Evolutionary conservation across 2,888 invertebrate genomes (phyloP).

Genomic region (Thyatira batis): DNA sequence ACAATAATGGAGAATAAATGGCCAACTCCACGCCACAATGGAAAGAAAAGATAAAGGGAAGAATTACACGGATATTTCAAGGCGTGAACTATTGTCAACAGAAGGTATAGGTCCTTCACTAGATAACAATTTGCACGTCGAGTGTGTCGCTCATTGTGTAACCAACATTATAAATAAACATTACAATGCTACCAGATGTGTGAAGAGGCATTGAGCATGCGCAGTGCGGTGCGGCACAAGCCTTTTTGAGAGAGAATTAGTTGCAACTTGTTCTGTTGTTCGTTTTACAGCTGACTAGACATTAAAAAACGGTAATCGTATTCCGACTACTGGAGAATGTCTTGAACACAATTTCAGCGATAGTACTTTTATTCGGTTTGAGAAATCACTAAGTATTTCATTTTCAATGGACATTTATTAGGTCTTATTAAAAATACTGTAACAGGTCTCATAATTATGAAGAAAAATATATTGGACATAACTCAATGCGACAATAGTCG

Average conservation of each 20-base stretch:
- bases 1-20: slow-evolving; percentile 76
- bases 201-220: slow-evolving; percentile 39
- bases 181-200: slow-evolving; percentile 74
- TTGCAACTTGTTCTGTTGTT: slow-evolving; percentile 28
- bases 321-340: neutral
- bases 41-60: slow-evolving; percentile 68
- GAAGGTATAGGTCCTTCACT: slow-evolving; percentile 49
- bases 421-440: too few relatives aligned
- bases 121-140: slow-evolving; percentile 77
- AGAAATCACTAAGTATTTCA: too few relatives aligned
- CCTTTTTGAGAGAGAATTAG: slow-evolving; percentile 43
- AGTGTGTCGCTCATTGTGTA: slow-evolving; percentile 65
- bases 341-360: neutral
- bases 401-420: too few relatives aligned
- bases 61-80: slow-evolving; percentile 78
- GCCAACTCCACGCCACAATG: slow-evolving; percentile 72
- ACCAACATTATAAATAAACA: slow-evolving; percentile 70
- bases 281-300: slow-evolving; percentile 34
- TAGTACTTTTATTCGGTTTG: neutral
- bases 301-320: slow-evolving; percentile 16
- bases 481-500: slow-evolving; percentile 19
- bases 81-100: slow-evolving; percentile 69
- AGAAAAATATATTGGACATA: slow-evolving; percentile 10
- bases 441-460: neutral
- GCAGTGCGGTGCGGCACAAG: slow-evolving; percentile 39